These are phyloP conservation scores for Motacilla alba DNA, from an alignment of 2,113 vertebrate genomes.

Conservation along the genomic window DNA sequence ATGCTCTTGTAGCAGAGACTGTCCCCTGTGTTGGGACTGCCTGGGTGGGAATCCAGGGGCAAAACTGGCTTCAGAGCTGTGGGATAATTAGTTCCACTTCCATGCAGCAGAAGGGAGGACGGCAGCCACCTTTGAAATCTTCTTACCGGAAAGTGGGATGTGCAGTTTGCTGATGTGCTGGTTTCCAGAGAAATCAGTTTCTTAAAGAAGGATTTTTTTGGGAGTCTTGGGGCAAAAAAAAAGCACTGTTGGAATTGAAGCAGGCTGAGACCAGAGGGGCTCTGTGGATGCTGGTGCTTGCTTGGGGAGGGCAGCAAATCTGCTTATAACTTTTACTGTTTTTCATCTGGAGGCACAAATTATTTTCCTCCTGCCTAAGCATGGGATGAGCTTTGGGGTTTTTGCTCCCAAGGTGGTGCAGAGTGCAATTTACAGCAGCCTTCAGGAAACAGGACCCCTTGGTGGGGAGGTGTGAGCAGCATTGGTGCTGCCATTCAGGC, in stretches of 20 bases:
- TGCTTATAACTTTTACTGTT: background rate
- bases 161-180: background rate
- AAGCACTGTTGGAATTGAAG: background rate
- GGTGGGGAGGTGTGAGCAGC: background rate
- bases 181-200: background rate
- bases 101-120: background rate
- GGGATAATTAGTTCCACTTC: background rate
- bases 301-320: background rate
- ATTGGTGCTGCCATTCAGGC: accelerated
- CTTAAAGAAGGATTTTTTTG: background rate
- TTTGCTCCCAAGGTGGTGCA: background rate
- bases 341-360: background rate
- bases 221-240: background rate
- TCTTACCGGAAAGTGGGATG: background rate
- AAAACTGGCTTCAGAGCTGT: background rate
- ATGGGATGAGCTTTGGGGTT: background rate
- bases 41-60: background rate
- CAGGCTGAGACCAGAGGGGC: background rate
- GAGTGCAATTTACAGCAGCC: background rate
- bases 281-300: background rate
- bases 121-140: background rate
- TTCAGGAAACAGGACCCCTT: background rate
- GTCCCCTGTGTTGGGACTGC: background rate
- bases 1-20: background rate
- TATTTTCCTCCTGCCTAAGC: background rate